These are phyloP conservation scores for Scrobipalpa costella DNA, from an alignment of 2,888 invertebrate genomes.

Conservation along the genomic window DNA sequence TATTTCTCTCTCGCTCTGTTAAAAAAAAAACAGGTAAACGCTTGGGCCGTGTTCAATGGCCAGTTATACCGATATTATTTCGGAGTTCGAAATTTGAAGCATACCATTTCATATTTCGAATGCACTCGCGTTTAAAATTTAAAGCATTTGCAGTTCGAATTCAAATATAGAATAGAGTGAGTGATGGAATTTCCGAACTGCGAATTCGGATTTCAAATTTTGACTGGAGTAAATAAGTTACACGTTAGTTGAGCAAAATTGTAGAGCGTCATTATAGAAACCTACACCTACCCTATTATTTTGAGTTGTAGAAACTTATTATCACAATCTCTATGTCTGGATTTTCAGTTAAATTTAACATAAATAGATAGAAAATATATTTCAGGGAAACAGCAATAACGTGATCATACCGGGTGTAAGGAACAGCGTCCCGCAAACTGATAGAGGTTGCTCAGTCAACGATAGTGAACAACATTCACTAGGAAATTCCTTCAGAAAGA, in stretches of 20 bases:
- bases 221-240: background rate
- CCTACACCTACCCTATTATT: background rate
- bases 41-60: constrained; percentile 55
- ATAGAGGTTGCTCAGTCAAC: too few relatives aligned
- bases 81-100: constrained; percentile 31
- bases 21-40: constrained; percentile 73
- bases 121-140: constrained; percentile 29
- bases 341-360: too few relatives aligned
- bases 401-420: too few relatives aligned
- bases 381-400: too few relatives aligned
- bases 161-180: constrained; percentile 28
- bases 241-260: background rate
- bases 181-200: constrained; percentile 18
- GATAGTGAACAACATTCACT: too few relatives aligned
- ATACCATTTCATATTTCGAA: constrained; percentile 30
- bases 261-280: background rate
- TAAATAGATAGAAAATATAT: too few relatives aligned
- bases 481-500: too few relatives aligned
- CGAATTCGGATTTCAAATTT: constrained; percentile 11
- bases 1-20: constrained; percentile 62
- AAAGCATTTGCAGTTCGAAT: constrained; percentile 29
- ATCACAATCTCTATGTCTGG: too few relatives aligned
- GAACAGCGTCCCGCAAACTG: too few relatives aligned
- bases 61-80: constrained; percentile 37
- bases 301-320: too few relatives aligned